phyloP scores from a whole-genome alignment of 2,113 vertebrate species.

The Gymnorhina tibicen region DNA sequence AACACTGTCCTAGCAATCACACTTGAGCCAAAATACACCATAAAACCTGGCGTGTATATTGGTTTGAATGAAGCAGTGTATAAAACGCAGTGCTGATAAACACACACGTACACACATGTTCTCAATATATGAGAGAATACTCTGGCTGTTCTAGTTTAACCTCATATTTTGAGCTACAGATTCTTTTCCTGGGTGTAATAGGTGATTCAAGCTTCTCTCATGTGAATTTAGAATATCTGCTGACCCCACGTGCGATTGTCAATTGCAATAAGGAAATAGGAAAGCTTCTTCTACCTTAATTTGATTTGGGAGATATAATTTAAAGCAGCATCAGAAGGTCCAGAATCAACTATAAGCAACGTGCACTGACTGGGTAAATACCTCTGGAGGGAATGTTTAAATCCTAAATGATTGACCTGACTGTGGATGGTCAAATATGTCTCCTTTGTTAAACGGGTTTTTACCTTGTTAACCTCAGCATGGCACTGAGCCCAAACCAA shows the following conservation, averaged over 20 bases:
- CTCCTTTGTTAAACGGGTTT: conserved; percentile 46
- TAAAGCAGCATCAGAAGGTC: conserved; percentile 8
- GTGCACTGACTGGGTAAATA: conserved; percentile 6
- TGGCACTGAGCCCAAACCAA: conserved; percentile 54
- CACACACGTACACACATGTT: not conserved
- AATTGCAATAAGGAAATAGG: not conserved
- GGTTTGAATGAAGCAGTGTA: not conserved
- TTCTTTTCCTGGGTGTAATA: not conserved
- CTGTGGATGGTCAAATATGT: conserved; percentile 23
- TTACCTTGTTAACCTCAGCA: conserved; percentile 54
- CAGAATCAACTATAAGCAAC: not conserved
- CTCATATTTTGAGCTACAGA: not conserved
- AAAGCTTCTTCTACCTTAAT: not conserved
- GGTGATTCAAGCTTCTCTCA: not conserved
- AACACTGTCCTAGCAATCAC: conserved; percentile 25
- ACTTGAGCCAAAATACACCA: conserved; percentile 25
- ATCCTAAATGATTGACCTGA: conserved; percentile 38
- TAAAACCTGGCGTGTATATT: conserved; percentile 8
- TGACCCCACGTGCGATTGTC: not conserved
- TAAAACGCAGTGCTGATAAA: not conserved
- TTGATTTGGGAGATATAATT: conserved; percentile 29
- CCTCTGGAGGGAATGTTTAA: conserved; percentile 50
- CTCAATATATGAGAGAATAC: not conserved
- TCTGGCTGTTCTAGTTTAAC: not conserved
- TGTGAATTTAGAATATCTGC: not conserved